Evolutionary conservation across 2,113 vertebrate species (phyloP).

Genomic region (Ctenodactylus gundi): DNA sequence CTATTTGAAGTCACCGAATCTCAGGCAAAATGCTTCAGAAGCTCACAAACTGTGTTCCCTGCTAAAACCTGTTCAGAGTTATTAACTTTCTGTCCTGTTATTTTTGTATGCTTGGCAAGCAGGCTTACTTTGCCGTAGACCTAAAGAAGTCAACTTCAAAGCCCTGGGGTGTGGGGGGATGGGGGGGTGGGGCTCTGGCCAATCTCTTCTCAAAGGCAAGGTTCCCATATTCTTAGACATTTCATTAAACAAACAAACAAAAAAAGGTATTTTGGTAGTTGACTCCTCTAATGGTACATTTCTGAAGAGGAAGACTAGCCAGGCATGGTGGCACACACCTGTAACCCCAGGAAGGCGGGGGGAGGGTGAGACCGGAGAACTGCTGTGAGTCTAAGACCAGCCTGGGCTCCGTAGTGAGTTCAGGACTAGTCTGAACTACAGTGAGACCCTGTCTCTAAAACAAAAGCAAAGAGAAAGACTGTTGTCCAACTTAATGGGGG

Average conservation of each 20-base stretch:
- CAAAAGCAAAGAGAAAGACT: not conserved
- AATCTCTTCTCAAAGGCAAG: conserved; percentile 6
- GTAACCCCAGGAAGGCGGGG: no score
- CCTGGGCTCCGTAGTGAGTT: no score
- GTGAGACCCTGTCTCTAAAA: no score
- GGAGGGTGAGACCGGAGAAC: no score
- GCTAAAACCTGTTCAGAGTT: not conserved
- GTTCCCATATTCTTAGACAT: not conserved
- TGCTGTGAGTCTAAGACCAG: no score
- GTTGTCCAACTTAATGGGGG: not conserved
- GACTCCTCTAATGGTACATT: not conserved
- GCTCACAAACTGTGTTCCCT: not conserved
- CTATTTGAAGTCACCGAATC: conserved; percentile 35
- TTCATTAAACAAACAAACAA: conserved; percentile 25
- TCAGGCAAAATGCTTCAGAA: conserved; percentile 43
- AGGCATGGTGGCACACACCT: no score
- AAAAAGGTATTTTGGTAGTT: not conserved
- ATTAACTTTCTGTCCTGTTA: conserved; percentile 12
- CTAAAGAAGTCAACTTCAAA: not conserved
- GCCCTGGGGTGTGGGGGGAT: not conserved
- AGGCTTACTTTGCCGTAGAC: not conserved
- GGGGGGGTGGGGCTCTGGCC: not conserved
- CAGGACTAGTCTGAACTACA: no score
- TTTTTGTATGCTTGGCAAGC: not conserved
- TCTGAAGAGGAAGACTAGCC: not conserved